These are phyloP conservation scores for Lamprotornis superbus DNA, from an alignment of 2,113 vertebrate genomes.

Conservation along the genomic window DNA sequence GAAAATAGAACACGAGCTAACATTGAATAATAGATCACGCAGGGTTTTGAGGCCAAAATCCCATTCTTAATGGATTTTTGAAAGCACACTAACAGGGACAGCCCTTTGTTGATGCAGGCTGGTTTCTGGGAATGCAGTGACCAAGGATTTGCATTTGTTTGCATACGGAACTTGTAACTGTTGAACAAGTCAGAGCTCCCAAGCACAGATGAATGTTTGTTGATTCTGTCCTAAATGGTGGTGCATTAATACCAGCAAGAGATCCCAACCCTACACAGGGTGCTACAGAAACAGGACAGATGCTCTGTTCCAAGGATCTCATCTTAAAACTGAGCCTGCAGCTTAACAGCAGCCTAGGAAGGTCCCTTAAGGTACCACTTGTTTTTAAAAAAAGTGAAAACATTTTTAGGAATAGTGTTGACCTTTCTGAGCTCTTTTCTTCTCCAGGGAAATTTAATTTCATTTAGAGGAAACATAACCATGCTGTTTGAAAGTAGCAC, in stretches of 20 bases:
- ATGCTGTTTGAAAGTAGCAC: background rate
- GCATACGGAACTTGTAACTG: background rate
- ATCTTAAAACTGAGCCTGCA: background rate
- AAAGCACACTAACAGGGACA: background rate
- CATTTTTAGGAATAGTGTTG: slow-evolving; percentile 1
- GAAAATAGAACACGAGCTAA: background rate
- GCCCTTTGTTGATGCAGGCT: background rate
- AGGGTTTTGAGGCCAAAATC: slow-evolving; percentile 3
- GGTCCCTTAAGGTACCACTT: background rate
- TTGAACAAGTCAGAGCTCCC: background rate
- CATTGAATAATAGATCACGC: slow-evolving; percentile 21
- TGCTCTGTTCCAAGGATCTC: background rate
- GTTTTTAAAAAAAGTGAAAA: background rate
- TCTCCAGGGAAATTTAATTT: slow-evolving; percentile 27
- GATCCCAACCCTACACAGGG: background rate
- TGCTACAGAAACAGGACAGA: background rate
- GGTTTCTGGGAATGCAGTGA: background rate
- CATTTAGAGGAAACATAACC: background rate
- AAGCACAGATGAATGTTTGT: background rate
- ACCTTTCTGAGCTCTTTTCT: background rate
- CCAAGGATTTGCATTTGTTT: background rate
- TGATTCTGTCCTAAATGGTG: background rate
- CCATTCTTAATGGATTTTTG: background rate
- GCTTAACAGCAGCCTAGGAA: background rate
- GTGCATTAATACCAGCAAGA: background rate